Evolutionary conservation across 2,113 vertebrate genomes (phyloP).

Genomic region (Corydoras maculifer): DNA sequence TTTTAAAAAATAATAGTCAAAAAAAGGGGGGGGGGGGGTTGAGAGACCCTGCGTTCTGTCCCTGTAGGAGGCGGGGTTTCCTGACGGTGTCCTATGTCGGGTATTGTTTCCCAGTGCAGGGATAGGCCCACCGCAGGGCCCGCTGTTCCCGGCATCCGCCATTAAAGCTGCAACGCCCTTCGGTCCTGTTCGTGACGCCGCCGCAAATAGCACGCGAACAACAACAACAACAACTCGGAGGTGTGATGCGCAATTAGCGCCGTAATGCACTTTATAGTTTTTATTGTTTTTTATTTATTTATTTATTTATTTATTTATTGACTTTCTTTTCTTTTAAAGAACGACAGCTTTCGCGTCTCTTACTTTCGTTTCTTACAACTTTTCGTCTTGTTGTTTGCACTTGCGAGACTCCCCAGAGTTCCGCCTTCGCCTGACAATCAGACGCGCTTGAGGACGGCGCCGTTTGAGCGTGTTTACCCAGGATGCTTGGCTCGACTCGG

Average conservation of each 20-base stretch:
- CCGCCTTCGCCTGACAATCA: conserved; percentile 27
- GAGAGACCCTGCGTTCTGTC: neutral
- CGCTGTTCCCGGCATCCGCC: neutral
- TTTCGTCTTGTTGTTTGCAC: neutral
- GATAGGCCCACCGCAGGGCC: too few relatives aligned
- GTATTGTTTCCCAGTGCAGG: too few relatives aligned
- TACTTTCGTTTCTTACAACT: conserved; percentile 20
- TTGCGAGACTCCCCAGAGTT: conserved; percentile 12
- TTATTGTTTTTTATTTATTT: neutral
- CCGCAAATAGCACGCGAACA: conserved; percentile 32
- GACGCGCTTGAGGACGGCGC: neutral
- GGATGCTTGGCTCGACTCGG: conserved; percentile 17
- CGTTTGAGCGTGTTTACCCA: conserved; percentile 17
- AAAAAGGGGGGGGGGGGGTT: neutral
- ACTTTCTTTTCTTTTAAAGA: neutral
- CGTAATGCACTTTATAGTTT: conserved; percentile 9
- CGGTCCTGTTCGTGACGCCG: conserved; percentile 29
- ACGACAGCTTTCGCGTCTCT: neutral
- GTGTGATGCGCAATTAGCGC: conserved; percentile 37
- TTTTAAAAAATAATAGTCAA: neutral
- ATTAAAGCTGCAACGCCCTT: conserved; percentile 6
- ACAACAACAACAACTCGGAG: conserved; percentile 36
- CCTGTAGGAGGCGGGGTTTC: neutral
- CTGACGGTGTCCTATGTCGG: neutral
- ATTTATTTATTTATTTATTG: conserved; percentile 1